phyloP scores from a whole-genome alignment of 1,140 invertebrate genomes.

The Drosophila takahashii region DNA sequence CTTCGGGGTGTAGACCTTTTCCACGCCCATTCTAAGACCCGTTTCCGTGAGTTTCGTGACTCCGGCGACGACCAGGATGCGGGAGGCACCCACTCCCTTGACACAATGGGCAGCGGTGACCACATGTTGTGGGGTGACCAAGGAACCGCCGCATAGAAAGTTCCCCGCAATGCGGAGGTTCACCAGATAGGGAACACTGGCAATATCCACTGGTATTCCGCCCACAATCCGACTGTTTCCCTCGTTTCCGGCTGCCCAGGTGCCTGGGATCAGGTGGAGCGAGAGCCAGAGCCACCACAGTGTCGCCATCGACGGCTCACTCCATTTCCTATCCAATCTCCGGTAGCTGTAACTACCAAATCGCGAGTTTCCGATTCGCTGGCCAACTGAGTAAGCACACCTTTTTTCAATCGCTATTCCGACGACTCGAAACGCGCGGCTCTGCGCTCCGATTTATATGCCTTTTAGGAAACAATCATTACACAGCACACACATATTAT shows the following conservation, averaged over 20 bases:
- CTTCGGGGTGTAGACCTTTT: conserved; percentile 65
- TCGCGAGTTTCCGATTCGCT: conserved; percentile 28
- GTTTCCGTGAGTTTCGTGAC: conserved; percentile 47
- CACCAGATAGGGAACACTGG: conserved; percentile 65
- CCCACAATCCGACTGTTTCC: conserved; percentile 68
- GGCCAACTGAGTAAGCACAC: conserved; percentile 58
- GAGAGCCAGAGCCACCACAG: conserved; percentile 18
- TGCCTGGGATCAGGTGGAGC: conserved; percentile 6
- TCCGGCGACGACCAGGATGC: conserved; percentile 60
- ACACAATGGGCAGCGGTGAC: conserved; percentile 74
- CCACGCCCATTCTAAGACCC: conserved; percentile 50
- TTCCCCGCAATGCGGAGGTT: conserved; percentile 55
- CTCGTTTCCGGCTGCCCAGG: conserved; percentile 35
- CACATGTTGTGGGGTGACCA: conserved; percentile 62
- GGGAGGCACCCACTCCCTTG: conserved; percentile 56
- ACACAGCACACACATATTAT: conserved; percentile 43
- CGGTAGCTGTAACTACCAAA: conserved; percentile 12
- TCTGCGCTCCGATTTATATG: conserved; percentile 61
- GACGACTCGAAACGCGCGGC: conserved; percentile 60
- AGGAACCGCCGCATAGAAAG: conserved; percentile 68
- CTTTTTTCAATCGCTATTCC: conserved; percentile 24
- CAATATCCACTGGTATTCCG: conserved; percentile 57
- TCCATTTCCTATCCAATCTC: conserved; percentile 15
- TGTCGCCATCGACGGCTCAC: conserved; percentile 58
- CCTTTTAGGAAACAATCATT: conserved; percentile 69